Base-by-base conservation (phyloP, 2,888 invertebrate genomes). In the Pseudococcus jackbeardsleyi region DNA sequence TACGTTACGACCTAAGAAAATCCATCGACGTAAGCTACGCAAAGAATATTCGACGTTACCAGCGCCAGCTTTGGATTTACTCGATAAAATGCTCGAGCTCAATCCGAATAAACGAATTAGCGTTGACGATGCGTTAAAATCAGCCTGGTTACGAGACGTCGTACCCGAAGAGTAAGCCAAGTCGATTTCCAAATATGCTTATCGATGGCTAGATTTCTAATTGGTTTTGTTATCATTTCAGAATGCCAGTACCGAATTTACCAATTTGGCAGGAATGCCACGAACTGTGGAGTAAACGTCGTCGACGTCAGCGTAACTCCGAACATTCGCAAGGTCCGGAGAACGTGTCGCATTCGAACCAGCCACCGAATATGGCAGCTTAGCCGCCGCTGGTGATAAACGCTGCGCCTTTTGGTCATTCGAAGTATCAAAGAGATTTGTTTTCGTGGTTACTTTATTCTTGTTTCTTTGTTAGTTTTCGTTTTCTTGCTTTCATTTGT, bases 181-280 rank as follows among this genome's bases (percentile, higher is more conserved):
- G n/a, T n/a, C n/a, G n/a, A n/a, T n/a, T n/a, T n/a, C n/a, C n/a
- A n/a, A n/a, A n/a, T n/a, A n/a, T n/a, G n/a, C n/a, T n/a, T n/a
- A n/a, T n/a, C n/a, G n/a, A n/a, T n/a, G n/a, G n/a, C n/a, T n/a
- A n/a, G n/a, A n/a, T n/a, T n/a, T n/a, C n/a, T n/a, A n/a, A n/a
- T n/a, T n/a, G n/a, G n/a, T n/a, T n/a, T n/a, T n/a, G n/a, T n/a
- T n/a, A n/a, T n/a, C n/a, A n/a, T n/a, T n/a, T n/a, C 59, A 96
- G 96, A 88, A 96, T 97, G 95, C 93, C 95, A 86, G 95, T 95
- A 2, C 96, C 96, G 0, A 95, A 95, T 92, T 92, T 99, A 90
- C 99, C 99, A 0, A 96, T 96, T 39, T 97, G 97, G 95, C 99
- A 99, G 92, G 99, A 99, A 92, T 99, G 99, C 92, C 99, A 99